Conservation (phyloP, 2,113 vertebrate species). For the Xenus cinereus region DNA sequence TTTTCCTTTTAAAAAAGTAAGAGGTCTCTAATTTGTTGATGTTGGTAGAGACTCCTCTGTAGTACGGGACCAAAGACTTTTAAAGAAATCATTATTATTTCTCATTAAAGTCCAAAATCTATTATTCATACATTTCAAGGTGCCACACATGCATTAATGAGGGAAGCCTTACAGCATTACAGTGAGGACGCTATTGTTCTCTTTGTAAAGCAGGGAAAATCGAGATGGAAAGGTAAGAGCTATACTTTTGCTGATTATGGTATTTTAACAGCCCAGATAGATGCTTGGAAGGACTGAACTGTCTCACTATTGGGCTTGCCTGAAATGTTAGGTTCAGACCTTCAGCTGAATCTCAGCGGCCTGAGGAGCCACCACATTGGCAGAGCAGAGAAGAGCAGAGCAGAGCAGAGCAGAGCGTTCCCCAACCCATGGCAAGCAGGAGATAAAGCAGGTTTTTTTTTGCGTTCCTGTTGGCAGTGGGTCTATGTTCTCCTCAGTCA, state of each 20-base stretch:
- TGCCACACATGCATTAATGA: not conserved
- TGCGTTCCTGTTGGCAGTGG: not conserved
- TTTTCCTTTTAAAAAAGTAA: not conserved
- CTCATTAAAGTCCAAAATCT: not conserved
- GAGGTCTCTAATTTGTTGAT: not conserved
- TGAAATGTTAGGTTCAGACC: not conserved
- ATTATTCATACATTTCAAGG: slow-evolving; percentile 14
- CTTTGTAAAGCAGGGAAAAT: not conserved
- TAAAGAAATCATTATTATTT: not conserved
- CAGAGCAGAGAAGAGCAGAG: not conserved
- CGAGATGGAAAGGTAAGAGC: not conserved
- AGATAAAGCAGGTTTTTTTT: not conserved
- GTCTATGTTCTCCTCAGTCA: not conserved
- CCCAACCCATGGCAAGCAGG: not conserved
- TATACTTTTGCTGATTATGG: not conserved
- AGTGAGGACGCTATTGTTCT: not conserved
- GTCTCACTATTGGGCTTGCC: not conserved
- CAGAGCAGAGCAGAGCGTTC: not conserved
- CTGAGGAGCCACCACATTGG: not conserved
- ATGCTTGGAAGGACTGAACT: not conserved
- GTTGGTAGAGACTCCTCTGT: not conserved
- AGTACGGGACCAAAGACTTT: not conserved
- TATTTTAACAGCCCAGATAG: not conserved
- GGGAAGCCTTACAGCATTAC: not conserved
- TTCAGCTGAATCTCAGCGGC: not conserved